Conservation (phyloP, 2,888 invertebrate genomes). For the Philereme vetulata region DNA sequence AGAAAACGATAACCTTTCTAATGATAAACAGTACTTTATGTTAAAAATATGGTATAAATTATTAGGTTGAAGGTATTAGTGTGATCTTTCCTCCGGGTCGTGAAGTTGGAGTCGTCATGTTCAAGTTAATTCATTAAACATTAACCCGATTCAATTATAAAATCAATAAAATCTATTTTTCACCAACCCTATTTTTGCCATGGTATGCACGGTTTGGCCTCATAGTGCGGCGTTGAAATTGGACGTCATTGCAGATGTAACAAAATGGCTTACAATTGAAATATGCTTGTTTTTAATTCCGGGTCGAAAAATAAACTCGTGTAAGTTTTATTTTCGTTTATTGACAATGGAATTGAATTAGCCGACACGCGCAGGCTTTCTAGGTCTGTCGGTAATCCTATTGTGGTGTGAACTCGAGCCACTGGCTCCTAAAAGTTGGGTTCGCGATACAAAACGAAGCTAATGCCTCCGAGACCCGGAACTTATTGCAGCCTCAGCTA, state of each 20-base stretch:
- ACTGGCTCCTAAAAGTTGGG: slow-evolving; percentile 68
- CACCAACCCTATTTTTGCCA: too few species aligned
- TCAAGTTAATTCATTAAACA: too few species aligned
- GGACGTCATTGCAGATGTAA: slow-evolving; percentile 41
- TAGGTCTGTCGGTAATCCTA: slow-evolving; percentile 74
- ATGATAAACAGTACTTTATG: too few species aligned
- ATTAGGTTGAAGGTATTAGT: too few species aligned
- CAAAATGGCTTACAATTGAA: slow-evolving; percentile 21
- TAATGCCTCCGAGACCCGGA: slow-evolving; percentile 53
- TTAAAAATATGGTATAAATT: too few species aligned
- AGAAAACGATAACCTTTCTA: too few species aligned
- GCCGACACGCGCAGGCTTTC: slow-evolving; percentile 62
- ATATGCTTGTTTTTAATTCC: slow-evolving; percentile 38
- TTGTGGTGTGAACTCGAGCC: slow-evolving; percentile 67
- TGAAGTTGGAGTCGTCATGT: too few species aligned
- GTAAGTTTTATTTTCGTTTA: slow-evolving; percentile 44
- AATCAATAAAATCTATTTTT: too few species aligned
- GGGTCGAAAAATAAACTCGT: slow-evolving; percentile 38
- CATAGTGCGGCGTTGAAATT: slow-evolving; percentile 49
- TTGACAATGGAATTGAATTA: slow-evolving; percentile 72
- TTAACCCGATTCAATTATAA: too few species aligned
- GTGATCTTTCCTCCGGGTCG: too few species aligned
- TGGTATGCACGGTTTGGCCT: too few species aligned
- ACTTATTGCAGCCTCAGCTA: slow-evolving; percentile 46
- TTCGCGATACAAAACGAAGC: slow-evolving; percentile 55